Evolutionary conservation across 2,888 invertebrate species (phyloP), one percentile per base, ranked within the genome.

Genomic region (Tenthredo distinguenda): DNA sequence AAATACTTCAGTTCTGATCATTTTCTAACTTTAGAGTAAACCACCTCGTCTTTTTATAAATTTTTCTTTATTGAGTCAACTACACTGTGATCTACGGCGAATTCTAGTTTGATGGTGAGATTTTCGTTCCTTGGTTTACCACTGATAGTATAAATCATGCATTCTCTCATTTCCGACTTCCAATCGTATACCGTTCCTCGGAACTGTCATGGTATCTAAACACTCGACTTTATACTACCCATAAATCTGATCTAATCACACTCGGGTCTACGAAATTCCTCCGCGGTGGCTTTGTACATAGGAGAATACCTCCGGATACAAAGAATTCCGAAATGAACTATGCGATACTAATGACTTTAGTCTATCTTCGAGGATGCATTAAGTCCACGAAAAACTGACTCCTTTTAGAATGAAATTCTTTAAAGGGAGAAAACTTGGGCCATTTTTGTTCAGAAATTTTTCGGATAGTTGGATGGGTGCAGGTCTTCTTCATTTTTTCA

Each of bases 161-260:
- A 9, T 65, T 65, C 21, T 2, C 31, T 12, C 10, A 26, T 26
- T 65, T 65, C 31, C 65, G 65, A 31, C 31, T 65, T 68, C 18
- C 34, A 0, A 34, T 31, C 34, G 5, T 68, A 21, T 31, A 34
- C 34, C 18, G 34, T 68, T 34, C 18, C 68, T 68, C 0, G 15
- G 18, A 2, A 68, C 18, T 34, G 34, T 34, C 68, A 18, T 68
- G 34, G 68, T 18, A 15, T 68, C 68, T 34, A 34, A 34, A 34
- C 34, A 68, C 68, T 68, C 34, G 18, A 68, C 68, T 34, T 18
- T 18, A 34, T 12, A 34, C 68, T 12, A 68, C 31, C 31, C 26
- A 68, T 68, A 34, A 68, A 68, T 68, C 68, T 68, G 68, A 68
- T 68, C 68, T 68, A 34, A 68, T 68, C 68, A 18, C 15, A 34